Base-by-base conservation (phyloP, 2,113 vertebrate genomes). In the Blennius ocellaris region DNA sequence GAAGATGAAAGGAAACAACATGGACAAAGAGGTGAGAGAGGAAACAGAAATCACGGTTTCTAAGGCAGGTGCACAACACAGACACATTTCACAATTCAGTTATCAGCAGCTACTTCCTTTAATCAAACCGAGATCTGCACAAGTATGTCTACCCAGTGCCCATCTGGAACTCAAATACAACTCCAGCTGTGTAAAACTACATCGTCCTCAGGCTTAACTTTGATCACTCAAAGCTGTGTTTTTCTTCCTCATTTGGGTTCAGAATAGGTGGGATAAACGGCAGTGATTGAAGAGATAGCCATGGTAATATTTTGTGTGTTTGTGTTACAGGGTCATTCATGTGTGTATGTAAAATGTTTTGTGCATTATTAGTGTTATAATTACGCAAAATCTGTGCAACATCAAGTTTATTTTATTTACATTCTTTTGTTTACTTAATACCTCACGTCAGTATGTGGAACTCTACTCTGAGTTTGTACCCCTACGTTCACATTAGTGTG, bases 141-240 rank as follows among this genome's bases (percentile, higher is more conserved):
- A 16, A 45, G 50, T 63, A 17, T 64, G 11, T 51, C 49, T 12
- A 39, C 51, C 47, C 17, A 9, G 43, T 48, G 16, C 12, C 51
- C 43, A 66, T 66, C 38, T 67, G 47, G 52, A 76, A 44, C 50
- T 64, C 50, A 10, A 65, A 57, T 69, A 76, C 39, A 76, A 69
- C 67, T 68, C 57, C 52, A 70, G 52, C 39, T 53, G 49, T 57
- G 50, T 61, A 53, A 57, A 62, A 66, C 45, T 73, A 45, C 56
- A 39, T 51, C 60, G 51, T 77, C 55, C 17, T 39, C 69, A 77
- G 47, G 44, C 17, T 62, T 5, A 8, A 11, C 64, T 65, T 69
- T 59, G 39, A 52, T 62, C 44, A 48, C 17, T 16, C 45, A 14
- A 40, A 63, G 30, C 16, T 59, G 48, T 45, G 5, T 11, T 60